A percentile compares a stretch with the other conserved stretches of the same genome.
These are phyloP conservation scores for Agonopterix heracliana DNA, from an alignment of 2,888 invertebrate genomes.

Conservation along the genomic window DNA sequence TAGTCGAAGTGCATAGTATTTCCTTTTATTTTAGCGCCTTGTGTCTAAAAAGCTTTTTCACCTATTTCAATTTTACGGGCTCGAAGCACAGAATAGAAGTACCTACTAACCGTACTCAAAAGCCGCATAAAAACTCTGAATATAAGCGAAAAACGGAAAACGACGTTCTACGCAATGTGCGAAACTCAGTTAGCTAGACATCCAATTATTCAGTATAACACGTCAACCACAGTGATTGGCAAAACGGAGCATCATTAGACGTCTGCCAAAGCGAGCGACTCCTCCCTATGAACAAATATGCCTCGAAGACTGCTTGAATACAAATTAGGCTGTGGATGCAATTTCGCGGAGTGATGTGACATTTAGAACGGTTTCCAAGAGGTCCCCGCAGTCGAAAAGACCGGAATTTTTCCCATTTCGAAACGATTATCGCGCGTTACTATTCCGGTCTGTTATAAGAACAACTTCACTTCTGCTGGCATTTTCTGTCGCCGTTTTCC, in stretches of 20 bases:
- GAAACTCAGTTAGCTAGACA: background rate
- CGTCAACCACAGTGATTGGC: constrained; percentile 11
- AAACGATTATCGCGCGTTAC: constrained; percentile 41
- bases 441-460: constrained; percentile 18
- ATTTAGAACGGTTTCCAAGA: constrained; percentile 45
- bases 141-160: too few species aligned
- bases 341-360: constrained; percentile 59
- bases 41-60: background rate
- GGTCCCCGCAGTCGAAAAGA: background rate
- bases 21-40: background rate
- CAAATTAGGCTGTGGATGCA: constrained; percentile 56
- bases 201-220: constrained; percentile 1
- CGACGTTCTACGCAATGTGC: too few species aligned
- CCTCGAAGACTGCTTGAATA: constrained; percentile 52
- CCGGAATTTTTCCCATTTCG: constrained; percentile 56
- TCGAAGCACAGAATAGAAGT: background rate
- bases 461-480: constrained; percentile 1
- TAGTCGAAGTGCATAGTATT: too few species aligned
- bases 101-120: background rate
- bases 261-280: constrained; percentile 7
- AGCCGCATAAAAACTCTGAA: too few species aligned
- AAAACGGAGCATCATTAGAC: constrained; percentile 10
- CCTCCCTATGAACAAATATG: constrained; percentile 53
- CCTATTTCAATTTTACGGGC: background rate
- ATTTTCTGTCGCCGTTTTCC: background rate